phyloP scores from a whole-genome alignment of 1,140 invertebrate genomes.

The Drosophila trapezifrons region DNA sequence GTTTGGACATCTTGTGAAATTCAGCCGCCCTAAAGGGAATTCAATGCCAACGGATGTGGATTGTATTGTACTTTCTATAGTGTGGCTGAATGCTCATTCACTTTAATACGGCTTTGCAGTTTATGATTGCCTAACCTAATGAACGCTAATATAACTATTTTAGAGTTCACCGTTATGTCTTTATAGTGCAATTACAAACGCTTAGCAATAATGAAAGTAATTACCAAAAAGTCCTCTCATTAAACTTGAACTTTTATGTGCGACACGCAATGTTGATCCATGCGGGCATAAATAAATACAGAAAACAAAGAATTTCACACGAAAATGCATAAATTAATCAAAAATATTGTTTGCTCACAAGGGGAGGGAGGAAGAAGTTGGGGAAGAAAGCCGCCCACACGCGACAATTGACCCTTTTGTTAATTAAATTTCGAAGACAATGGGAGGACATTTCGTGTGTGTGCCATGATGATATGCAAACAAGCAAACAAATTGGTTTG shows the following conservation, averaged over 20 bases:
- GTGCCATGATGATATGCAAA: slow-evolving; percentile 59
- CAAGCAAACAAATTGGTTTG: slow-evolving; percentile 52
- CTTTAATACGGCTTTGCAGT: background rate
- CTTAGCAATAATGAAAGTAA: slow-evolving; percentile 65
- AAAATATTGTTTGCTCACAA: slow-evolving; percentile 68
- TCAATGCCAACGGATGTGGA: background rate
- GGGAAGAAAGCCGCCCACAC: slow-evolving; percentile 45
- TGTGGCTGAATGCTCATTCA: background rate
- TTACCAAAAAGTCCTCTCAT: slow-evolving; percentile 57
- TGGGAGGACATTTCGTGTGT: slow-evolving; percentile 55
- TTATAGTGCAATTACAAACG: slow-evolving; percentile 55
- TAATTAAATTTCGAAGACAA: slow-evolving; percentile 76
- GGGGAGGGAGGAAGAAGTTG: background rate
- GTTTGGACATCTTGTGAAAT: slow-evolving; percentile 24
- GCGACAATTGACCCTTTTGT: slow-evolving; percentile 82
- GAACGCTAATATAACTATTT: background rate
- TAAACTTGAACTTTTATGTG: slow-evolving; percentile 64
- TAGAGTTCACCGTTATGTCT: background rate
- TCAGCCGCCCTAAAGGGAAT: background rate
- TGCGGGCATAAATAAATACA: slow-evolving; percentile 61
- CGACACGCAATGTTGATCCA: slow-evolving; percentile 57
- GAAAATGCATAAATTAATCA: slow-evolving; percentile 81
- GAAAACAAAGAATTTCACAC: slow-evolving; percentile 62
- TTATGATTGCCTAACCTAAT: background rate
- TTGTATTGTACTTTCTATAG: background rate